These are phyloP conservation scores for Rotaria sp. DNA, from an alignment of 2,888 invertebrate genomes.

Conservation along the genomic window DNA sequence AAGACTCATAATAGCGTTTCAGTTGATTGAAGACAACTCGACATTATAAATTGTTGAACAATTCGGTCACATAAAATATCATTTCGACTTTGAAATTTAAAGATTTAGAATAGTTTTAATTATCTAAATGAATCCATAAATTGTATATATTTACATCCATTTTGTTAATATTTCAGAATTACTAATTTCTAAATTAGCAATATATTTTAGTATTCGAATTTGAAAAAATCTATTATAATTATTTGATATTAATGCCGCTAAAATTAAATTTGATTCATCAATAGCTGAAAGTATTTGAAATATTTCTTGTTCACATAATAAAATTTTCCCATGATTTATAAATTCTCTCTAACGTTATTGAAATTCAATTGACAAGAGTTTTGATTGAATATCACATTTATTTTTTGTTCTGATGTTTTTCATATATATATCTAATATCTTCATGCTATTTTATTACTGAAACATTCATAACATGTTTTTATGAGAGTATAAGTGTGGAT, in stretches of 20 bases:
- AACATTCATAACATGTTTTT: constrained; percentile 61
- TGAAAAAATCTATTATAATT: constrained; percentile 77
- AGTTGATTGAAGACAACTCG: too few relatives aligned
- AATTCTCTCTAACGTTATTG: constrained; percentile 59
- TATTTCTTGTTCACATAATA: constrained; percentile 67
- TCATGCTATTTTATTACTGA: constrained; percentile 73
- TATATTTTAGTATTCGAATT: constrained; percentile 73
- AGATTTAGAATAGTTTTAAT: too few relatives aligned
- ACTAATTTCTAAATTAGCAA: constrained; percentile 69
- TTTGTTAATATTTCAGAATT: constrained; percentile 76
- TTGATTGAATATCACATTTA: constrained; percentile 81
- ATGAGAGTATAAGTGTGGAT: neutral
- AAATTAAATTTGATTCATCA: constrained; percentile 19
- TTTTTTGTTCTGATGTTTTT: constrained; percentile 78
- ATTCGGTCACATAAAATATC: too few relatives aligned
- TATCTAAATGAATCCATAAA: constrained; percentile 64
- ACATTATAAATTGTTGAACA: too few relatives aligned
- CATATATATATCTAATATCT: constrained; percentile 82
- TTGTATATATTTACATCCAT: constrained; percentile 78
- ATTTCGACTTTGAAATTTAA: too few relatives aligned
- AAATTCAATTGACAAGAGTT: constrained; percentile 59
- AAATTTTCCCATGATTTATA: constrained; percentile 73
- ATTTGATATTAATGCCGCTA: neutral
- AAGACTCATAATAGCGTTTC: too few relatives aligned
- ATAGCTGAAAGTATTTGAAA: constrained; percentile 4